Conservation (phyloP, 2,888 invertebrate species). For the Chesias legatella region DNA sequence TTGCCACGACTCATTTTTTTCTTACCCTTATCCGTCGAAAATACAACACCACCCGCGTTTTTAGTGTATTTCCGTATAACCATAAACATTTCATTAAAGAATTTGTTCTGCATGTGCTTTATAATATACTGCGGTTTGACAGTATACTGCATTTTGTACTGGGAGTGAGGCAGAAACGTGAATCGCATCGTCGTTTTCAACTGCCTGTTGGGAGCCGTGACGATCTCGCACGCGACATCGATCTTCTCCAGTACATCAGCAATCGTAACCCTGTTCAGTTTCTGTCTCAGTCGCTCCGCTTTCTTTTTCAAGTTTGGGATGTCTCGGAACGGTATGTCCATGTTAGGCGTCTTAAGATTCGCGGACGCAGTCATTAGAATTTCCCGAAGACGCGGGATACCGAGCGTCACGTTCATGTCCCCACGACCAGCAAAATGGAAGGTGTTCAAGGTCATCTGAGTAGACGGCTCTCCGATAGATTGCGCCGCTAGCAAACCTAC, state of each 20-base stretch:
- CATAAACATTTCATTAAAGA: slow-evolving; percentile 84
- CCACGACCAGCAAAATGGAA: slow-evolving; percentile 99
- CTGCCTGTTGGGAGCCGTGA: slow-evolving; percentile 74
- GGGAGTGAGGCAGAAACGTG: slow-evolving; percentile 85
- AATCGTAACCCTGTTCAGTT: slow-evolving; percentile 88
- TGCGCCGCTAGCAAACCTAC: slow-evolving; percentile 98
- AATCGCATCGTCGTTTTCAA: slow-evolving; percentile 86
- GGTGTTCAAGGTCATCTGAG: slow-evolving; percentile 99
- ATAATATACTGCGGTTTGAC: slow-evolving; percentile 86
- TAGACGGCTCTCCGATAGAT: slow-evolving; percentile 99
- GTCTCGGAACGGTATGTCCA: slow-evolving; percentile 92
- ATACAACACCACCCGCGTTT: slow-evolving; percentile 69
- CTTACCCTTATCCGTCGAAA: slow-evolving; percentile 72
- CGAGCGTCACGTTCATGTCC: slow-evolving; percentile 99
- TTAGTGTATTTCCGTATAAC: slow-evolving; percentile 82
- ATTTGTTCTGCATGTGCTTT: slow-evolving; percentile 86
- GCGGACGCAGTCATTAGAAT: slow-evolving; percentile 97
- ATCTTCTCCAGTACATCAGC: slow-evolving; percentile 89
- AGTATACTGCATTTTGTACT: slow-evolving; percentile 86
- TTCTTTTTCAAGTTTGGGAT: slow-evolving; percentile 69
- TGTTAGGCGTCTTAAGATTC: slow-evolving; percentile 96
- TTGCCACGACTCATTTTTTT: slow-evolving; percentile 49
- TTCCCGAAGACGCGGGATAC: slow-evolving; percentile 97
- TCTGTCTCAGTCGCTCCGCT: slow-evolving; percentile 85
- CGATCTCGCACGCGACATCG: slow-evolving; percentile 81